Base-by-base conservation (phyloP, 2,888 invertebrate species). In the Ophion ventricosus region DNA sequence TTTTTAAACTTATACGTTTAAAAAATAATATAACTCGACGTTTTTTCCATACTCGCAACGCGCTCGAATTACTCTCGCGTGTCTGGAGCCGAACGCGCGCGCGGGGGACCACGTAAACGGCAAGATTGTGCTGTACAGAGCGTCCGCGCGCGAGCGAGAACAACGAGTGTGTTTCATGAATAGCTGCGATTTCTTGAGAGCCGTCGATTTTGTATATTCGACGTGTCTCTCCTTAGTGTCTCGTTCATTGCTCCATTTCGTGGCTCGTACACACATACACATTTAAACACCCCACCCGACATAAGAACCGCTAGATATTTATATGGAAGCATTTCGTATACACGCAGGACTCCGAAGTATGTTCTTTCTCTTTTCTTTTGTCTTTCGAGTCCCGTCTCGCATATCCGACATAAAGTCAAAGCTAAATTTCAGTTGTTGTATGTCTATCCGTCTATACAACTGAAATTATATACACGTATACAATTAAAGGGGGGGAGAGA, bases 221-320 rank as follows among this genome's bases (percentile, higher is more conserved):
- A 67, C 66, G 73, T 72, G 23, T 64, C 25, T 77, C 77, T 61
- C 57, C 59, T 72, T 72, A 72, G 72, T 35, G 49, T 59, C 66
- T 76, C 76, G 81, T 77, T 77, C 77, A 69, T 74, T 82, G 78
- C 78, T 79, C 79, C 57, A 78, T 77, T 82, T 82, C 26, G 82
- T 20, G 66, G 23, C 54, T 59, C 23, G 43, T 76, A 49, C 49
- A 17, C 17, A 49, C 49, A 11, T 11, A 49, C 11, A 11, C 49
- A 17, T 17, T 17, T 74, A 73, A 83, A 81, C 67, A 77, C 26
- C 56, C 61, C 14, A 49, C 49, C 49, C 49, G n/a, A 73, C 17
- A 49, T 26, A 78, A 63, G 29, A 67, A 23, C 40, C 57, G 29
- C 63, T 70, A 64, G 69, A 80, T 72, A 79, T 83, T 79, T 79